Conservation (phyloP, 2,113 vertebrate genomes). For the Redunca redunca region DNA sequence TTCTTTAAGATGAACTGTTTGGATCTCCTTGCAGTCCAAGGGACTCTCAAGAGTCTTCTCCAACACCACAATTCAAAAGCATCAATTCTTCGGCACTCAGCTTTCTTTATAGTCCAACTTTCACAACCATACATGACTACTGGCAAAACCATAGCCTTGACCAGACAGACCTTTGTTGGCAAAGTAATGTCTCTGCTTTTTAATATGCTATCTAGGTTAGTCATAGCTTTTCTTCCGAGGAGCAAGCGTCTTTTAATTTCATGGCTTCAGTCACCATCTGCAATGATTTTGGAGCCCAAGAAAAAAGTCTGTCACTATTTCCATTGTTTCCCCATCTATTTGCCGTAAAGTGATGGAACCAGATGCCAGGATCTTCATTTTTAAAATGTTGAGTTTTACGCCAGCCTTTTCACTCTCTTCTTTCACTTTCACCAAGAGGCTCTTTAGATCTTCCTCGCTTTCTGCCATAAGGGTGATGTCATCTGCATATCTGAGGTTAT, state of each 20-base stretch:
- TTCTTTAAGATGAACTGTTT: not conserved
- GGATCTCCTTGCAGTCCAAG: not conserved
- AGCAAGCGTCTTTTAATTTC: not conserved
- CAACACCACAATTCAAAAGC: not conserved
- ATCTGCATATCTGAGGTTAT: not conserved
- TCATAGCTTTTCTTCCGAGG: not conserved
- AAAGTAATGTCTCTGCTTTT: not conserved
- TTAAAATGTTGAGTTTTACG: not conserved
- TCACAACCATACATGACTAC: not conserved
- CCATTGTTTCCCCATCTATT: not conserved
- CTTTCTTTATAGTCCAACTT: not conserved
- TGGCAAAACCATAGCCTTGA: not conserved
- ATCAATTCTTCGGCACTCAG: not conserved
- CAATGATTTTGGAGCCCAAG: not conserved
- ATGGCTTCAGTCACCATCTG: not conserved
- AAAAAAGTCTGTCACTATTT: not conserved
- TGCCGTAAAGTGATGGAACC: not conserved
- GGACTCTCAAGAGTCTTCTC: not conserved
- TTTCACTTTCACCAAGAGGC: not conserved
- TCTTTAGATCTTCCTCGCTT: not conserved
- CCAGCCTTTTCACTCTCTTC: not conserved
- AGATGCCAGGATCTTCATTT: not conserved
- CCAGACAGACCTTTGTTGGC: not conserved
- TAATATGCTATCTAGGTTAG: not conserved
- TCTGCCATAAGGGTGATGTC: not conserved